Conservation (phyloP, 2,888 invertebrate species). For the Oeneis ivallda region DNA sequence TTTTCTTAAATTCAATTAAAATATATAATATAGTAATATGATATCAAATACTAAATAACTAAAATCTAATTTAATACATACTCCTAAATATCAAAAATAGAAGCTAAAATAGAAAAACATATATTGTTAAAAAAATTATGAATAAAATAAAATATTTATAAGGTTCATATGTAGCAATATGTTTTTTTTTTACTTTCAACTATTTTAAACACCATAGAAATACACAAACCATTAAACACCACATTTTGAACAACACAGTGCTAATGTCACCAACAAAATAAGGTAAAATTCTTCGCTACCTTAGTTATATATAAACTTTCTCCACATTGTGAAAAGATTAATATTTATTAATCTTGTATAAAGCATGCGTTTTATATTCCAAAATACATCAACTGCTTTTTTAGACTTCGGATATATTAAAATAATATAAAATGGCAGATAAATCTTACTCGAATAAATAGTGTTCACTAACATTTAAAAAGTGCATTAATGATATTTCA, state of each 20-base stretch:
- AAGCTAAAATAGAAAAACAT: too few species aligned
- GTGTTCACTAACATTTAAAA: neutral
- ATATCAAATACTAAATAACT: too few species aligned
- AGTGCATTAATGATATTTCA: too few species aligned
- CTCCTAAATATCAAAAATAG: too few species aligned
- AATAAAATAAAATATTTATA: neutral
- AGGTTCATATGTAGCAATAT: neutral
- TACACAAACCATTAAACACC: slow-evolving; percentile 53
- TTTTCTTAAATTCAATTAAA: neutral
- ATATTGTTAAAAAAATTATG: too few species aligned
- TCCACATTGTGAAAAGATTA: slow-evolving; percentile 43
- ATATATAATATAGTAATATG: too few species aligned
- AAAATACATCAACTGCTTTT: slow-evolving; percentile 48
- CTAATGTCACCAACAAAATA: slow-evolving; percentile 48
- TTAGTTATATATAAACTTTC: slow-evolving; percentile 64
- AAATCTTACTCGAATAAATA: neutral
- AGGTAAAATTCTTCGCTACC: slow-evolving; percentile 42
- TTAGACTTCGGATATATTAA: slow-evolving; percentile 15
- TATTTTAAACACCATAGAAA: slow-evolving; percentile 5
- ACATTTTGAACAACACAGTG: slow-evolving; percentile 47
- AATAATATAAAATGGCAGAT: neutral
- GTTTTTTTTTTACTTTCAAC: neutral
- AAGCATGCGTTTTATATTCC: slow-evolving; percentile 48
- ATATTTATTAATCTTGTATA: slow-evolving; percentile 56
- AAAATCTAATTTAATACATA: too few species aligned